A percentile compares a stretch with the other conserved stretches of the same genome.
These are phyloP conservation scores for Alosa alosa DNA, from an alignment of 2,113 vertebrate species.

Conservation along the genomic window DNA sequence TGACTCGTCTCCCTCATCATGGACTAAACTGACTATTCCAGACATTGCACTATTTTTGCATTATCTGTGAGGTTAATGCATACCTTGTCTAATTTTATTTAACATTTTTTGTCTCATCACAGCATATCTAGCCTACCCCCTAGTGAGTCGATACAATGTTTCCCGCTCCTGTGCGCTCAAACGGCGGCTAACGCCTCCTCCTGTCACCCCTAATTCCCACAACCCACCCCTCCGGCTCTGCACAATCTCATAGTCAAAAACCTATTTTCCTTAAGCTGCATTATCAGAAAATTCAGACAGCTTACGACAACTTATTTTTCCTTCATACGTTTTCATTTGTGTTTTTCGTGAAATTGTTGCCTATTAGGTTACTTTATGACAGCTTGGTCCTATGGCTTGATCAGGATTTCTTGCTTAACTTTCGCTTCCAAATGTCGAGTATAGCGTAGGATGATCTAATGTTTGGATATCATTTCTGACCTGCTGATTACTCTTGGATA, in stretches of 20 bases:
- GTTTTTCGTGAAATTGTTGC: constrained; percentile 38
- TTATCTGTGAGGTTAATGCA: background rate
- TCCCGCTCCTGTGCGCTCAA: constrained; percentile 73
- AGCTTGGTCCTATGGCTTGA: constrained; percentile 53
- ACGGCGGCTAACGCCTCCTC: constrained; percentile 75
- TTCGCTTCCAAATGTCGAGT: background rate
- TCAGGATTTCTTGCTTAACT: background rate
- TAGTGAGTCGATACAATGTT: constrained; percentile 55
- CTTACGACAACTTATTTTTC: constrained; percentile 41
- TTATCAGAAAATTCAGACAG: constrained; percentile 58
- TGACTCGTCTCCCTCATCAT: background rate
- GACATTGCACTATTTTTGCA: background rate
- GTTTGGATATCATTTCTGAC: constrained; percentile 5
- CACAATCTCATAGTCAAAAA: constrained; percentile 53
- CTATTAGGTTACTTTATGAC: constrained; percentile 52
- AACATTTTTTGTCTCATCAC: background rate
- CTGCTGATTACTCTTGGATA: background rate
- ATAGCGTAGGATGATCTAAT: background rate
- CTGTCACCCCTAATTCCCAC: constrained; percentile 52
- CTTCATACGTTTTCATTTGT: constrained; percentile 43
- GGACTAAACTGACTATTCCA: background rate
- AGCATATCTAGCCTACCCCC: constrained; percentile 36
- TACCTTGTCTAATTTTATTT: background rate
- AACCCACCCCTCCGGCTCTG: constrained; percentile 60
- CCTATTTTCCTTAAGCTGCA: constrained; percentile 60